These are phyloP conservation scores for Diadumene lineata DNA, from an alignment of 92 coral and sea anemone genomes.

Conservation along the genomic window DNA sequence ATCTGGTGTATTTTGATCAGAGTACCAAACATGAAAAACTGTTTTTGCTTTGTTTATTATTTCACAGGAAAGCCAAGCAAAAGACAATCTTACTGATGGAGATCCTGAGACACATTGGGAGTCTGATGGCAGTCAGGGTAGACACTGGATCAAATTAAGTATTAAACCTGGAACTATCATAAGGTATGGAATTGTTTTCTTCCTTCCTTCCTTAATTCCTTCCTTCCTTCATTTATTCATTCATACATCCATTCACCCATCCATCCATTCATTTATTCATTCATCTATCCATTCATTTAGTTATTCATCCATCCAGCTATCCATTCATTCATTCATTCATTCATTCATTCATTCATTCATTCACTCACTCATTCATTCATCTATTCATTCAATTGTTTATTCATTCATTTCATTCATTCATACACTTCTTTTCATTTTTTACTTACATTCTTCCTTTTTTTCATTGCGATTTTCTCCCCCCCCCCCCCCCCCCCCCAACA, in stretches of 20 bases:
- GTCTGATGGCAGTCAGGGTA: slow-evolving; percentile 95
- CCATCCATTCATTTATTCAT: not conserved
- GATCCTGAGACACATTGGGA: slow-evolving; percentile 96
- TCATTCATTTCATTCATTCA: not conserved
- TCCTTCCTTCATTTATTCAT: not conserved
- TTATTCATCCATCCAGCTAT: not conserved
- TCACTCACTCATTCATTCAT: not conserved
- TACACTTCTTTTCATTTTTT: not conserved
- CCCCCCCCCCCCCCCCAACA: not conserved
- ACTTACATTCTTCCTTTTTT: not conserved
- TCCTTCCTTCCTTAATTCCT: not conserved
- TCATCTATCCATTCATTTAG: not conserved
- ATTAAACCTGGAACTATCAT: slow-evolving; percentile 88
- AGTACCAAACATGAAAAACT: no score
- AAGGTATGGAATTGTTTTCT: slow-evolving; percentile 40
- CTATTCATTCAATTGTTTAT: not conserved
- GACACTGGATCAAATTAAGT: slow-evolving; percentile 91
- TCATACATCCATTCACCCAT: not conserved
- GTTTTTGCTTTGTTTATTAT: no score
- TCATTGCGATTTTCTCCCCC: not conserved
- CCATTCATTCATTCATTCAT: not conserved
- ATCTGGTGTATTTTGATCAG: no score
- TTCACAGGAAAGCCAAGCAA: slow-evolving; percentile 69
- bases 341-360: not conserved
- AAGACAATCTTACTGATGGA: slow-evolving; percentile 86